Percentiles rank a stretch among this genome's conserved stretches.
Conservation (phyloP, 2,113 vertebrate genomes). For the Typhlomys cinereus region DNA sequence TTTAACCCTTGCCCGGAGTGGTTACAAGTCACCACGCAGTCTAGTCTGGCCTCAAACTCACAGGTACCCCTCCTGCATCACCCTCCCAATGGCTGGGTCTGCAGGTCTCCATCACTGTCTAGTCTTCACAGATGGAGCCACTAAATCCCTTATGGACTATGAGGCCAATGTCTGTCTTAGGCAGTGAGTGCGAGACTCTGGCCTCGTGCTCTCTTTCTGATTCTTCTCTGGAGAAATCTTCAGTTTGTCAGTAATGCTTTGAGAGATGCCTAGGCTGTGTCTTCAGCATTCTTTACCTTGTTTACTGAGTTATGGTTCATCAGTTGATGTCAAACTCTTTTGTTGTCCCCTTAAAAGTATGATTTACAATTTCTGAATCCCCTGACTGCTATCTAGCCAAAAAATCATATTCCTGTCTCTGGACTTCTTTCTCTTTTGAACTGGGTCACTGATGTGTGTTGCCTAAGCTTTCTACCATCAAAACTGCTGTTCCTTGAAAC, state of each 20-base stretch:
- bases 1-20: neutral
- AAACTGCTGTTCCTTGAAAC: neutral
- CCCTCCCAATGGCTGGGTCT: neutral
- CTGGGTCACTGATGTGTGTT: neutral
- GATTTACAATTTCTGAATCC: neutral
- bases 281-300: neutral
- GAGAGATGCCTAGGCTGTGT: neutral
- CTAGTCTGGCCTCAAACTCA: neutral
- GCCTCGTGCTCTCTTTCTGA: neutral
- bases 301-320: neutral
- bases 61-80: neutral
- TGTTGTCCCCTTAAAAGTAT: neutral
- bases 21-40: neutral
- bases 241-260: neutral
- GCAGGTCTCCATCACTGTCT: too few species aligned
- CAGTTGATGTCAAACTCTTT: neutral
- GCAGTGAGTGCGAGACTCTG: neutral
- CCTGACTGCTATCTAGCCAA: conserved; percentile 1
- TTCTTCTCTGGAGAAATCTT: neutral
- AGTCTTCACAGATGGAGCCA: neutral
- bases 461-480: neutral
- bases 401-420: neutral
- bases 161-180: neutral
- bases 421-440: neutral
- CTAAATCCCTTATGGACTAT: neutral